A percentile compares a stretch with the other conserved stretches of the same genome.
These are phyloP conservation scores for Drosophila fuyamai DNA, from an alignment of 1,140 invertebrate genomes.

Conservation along the genomic window DNA sequence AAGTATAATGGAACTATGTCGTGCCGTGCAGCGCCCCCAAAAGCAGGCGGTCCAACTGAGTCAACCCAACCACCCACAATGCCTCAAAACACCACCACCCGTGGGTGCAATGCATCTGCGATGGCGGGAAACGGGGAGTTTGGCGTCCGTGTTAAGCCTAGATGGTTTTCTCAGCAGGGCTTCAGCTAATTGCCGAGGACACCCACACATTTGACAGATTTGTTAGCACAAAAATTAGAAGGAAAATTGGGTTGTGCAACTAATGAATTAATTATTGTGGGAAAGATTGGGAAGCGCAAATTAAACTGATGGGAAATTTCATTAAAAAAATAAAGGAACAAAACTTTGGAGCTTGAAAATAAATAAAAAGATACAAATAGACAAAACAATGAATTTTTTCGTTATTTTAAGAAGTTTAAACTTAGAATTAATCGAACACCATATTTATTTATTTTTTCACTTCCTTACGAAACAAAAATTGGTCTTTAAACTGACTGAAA, in stretches of 20 bases:
- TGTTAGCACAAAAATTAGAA: constrained; percentile 21
- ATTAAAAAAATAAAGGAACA: not conserved
- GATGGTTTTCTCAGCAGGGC: constrained; percentile 20
- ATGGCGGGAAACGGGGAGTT: not conserved
- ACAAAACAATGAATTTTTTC: not conserved
- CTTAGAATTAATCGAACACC: not conserved
- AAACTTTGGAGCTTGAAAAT: not conserved
- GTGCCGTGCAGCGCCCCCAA: constrained; percentile 48
- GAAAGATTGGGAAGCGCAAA: not conserved
- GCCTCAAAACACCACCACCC: not conserved
- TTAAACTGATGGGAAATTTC: not conserved
- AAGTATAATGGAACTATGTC: constrained; percentile 77
- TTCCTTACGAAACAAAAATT: too few relatives aligned
- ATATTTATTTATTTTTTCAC: too few relatives aligned
- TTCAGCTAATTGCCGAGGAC: constrained; percentile 30
- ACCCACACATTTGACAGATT: constrained; percentile 44
- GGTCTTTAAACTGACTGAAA: too few relatives aligned
- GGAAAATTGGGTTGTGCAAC: constrained; percentile 21
- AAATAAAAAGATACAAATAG: not conserved
- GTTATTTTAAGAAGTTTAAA: not conserved
- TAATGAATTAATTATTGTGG: constrained; percentile 41
- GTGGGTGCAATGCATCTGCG: constrained; percentile 18
- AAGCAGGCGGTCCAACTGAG: constrained; percentile 15
- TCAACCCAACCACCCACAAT: not conserved
- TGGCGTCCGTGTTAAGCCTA: constrained; percentile 25